Conservation (phyloP, 2,797 vertebrate genomes). For the Enteromius afrohamiltoni region DNA sequence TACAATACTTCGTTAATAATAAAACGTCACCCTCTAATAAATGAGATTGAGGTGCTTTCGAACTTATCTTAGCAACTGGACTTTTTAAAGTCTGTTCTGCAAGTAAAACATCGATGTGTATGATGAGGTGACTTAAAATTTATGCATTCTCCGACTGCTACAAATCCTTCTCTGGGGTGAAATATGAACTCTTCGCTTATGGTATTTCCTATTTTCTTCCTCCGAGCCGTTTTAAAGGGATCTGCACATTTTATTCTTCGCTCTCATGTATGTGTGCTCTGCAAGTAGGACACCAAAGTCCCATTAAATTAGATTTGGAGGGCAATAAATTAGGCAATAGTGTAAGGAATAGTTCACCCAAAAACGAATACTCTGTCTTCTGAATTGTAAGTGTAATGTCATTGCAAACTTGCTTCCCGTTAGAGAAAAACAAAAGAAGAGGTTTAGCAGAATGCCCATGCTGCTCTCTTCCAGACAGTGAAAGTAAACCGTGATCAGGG, state of each 20-base stretch:
- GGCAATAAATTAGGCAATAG: slow-evolving; percentile 38
- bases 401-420: not conserved
- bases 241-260: slow-evolving; percentile 25
- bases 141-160: not conserved
- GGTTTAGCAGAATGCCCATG: not conserved
- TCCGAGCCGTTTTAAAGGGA: slow-evolving; percentile 44
- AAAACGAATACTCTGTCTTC: not conserved
- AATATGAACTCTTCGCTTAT: slow-evolving; percentile 52
- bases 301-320: slow-evolving; percentile 48
- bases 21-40: not conserved
- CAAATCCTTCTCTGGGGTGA: slow-evolving; percentile 43
- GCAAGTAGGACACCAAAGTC: slow-evolving; percentile 18
- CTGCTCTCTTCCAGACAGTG: not conserved
- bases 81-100: not conserved
- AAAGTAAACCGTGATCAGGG: not conserved
- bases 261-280: not conserved
- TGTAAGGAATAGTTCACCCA: slow-evolving; percentile 20
- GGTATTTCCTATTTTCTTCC: slow-evolving; percentile 51
- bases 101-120: not conserved
- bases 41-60: not conserved
- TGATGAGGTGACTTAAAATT: slow-evolving; percentile 11
- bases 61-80: not conserved
- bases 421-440: not conserved
- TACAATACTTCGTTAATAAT: not conserved
- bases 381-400: not conserved